phyloP scores from a whole-genome alignment of 2,113 vertebrate genomes.

The Alectura lathami region DNA sequence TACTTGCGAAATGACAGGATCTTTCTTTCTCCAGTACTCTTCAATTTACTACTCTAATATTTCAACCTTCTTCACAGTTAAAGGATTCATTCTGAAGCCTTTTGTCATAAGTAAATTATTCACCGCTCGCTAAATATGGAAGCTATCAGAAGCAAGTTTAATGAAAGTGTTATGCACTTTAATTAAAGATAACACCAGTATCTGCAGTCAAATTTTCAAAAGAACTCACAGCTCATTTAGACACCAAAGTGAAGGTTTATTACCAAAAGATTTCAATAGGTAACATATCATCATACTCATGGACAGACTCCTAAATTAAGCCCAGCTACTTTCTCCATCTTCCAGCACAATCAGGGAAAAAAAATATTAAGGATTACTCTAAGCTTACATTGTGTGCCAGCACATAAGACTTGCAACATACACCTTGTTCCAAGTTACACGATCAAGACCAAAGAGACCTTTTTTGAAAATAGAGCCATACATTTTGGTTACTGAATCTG shows the following conservation, averaged over 20 bases:
- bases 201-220: not conserved
- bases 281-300: not conserved
- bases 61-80: not conserved
- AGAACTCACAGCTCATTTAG: not conserved
- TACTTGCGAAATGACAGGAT: not conserved
- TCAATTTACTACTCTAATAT: not conserved
- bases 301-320: not conserved
- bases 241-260: not conserved
- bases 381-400: accelerated
- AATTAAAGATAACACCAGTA: not conserved
- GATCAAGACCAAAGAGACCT: not conserved
- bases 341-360: not conserved
- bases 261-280: not conserved
- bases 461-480: not conserved
- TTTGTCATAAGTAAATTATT: not conserved
- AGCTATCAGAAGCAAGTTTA: not conserved
- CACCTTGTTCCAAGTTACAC: not conserved
- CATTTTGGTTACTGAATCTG: not conserved
- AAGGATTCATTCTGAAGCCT: not conserved
- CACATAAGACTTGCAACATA: accelerated
- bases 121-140: not conserved
- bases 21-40: not conserved
- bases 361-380: not conserved
- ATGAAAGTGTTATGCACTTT: not conserved
- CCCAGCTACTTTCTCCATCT: not conserved